Conservation (phyloP, 2,888 invertebrate genomes). For the Drosophila prostipennis region DNA sequence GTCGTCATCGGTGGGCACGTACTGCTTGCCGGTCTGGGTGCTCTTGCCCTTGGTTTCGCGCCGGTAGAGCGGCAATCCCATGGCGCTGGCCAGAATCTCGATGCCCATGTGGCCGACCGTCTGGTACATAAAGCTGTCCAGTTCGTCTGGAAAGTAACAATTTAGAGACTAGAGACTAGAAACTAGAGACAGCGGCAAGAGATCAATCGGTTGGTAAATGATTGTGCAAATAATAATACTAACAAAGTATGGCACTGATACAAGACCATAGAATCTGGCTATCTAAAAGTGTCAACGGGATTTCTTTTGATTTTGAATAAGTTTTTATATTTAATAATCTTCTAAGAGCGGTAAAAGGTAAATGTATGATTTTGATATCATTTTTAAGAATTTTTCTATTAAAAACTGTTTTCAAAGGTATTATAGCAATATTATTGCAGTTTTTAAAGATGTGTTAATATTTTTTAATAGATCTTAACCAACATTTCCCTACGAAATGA, state of each 20-base stretch:
- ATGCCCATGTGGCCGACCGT: conserved; percentile 99
- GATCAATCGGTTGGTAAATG: conserved; percentile 26
- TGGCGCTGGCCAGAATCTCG: conserved; percentile 95
- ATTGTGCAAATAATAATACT: conserved; percentile 10
- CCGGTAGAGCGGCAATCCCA: conserved; percentile 95
- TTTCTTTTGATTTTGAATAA: no score
- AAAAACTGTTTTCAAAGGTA: no score
- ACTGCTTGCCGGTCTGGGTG: conserved; percentile 90
- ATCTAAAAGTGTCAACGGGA: neutral
- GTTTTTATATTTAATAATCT: no score
- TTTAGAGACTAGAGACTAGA: neutral
- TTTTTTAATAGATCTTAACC: no score
- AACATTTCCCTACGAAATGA: no score
- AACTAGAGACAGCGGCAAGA: conserved; percentile 1
- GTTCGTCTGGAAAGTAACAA: conserved; percentile 88
- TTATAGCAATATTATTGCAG: no score
- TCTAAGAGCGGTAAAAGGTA: no score
- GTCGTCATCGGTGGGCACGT: conserved; percentile 92
- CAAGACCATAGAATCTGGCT: neutral
- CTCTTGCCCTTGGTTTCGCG: conserved; percentile 93
- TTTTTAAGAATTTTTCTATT: no score
- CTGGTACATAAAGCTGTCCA: conserved; percentile 99
- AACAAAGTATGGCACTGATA: neutral
- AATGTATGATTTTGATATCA: no score
- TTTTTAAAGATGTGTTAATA: no score